Evolutionary conservation across 2,888 invertebrate genomes (phyloP).

Genomic region (Tetheella fluctuosa): DNA sequence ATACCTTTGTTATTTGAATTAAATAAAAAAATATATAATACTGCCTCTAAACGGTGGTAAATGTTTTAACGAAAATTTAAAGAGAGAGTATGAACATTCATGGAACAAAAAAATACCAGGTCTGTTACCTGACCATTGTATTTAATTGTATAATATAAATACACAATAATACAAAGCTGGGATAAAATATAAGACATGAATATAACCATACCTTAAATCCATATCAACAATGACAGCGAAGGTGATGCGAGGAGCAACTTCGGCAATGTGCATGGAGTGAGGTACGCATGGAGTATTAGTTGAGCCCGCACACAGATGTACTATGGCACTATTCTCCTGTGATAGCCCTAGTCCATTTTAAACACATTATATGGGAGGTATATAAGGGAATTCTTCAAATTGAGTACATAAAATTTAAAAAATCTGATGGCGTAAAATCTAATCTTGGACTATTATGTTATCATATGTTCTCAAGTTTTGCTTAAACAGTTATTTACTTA

Average conservation of each 20-base stretch:
- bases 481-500: slow-evolving; percentile 40
- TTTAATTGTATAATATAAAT: not conserved
- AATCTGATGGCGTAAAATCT: no score
- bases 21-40: no score
- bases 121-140: no score
- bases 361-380: not conserved
- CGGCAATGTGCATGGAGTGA: slow-evolving; percentile 68
- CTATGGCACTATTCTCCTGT: slow-evolving; percentile 71
- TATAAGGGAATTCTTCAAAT: no score
- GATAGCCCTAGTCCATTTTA: slow-evolving; percentile 63
- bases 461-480: no score
- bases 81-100: no score
- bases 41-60: no score
- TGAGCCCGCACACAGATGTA: slow-evolving; percentile 65
- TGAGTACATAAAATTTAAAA: not conserved
- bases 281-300: slow-evolving; percentile 63
- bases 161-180: no score
- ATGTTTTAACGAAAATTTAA: no score
- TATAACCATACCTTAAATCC: slow-evolving; percentile 61
- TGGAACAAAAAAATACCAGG: no score
- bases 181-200: not conserved
- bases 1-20: no score
- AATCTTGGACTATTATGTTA: no score
- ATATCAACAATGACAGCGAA: slow-evolving; percentile 67
- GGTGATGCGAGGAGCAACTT: slow-evolving; percentile 66